Percentiles rank a stretch among this genome's conserved stretches.
phyloP scores from a whole-genome alignment of 2,113 vertebrate genomes.

The Cathartes aura region DNA sequence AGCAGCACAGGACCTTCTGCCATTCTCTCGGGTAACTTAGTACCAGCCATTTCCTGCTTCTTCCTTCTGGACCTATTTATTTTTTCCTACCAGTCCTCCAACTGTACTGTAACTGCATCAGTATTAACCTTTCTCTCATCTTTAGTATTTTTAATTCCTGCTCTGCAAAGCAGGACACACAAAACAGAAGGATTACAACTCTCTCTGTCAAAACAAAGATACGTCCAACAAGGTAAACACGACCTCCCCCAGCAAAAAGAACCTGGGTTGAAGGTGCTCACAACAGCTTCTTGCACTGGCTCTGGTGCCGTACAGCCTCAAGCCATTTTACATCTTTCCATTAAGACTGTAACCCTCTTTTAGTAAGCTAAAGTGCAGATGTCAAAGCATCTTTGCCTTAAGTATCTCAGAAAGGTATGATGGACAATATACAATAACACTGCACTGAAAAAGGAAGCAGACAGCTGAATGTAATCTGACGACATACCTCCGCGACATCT shows the following conservation, averaged over 20 bases:
- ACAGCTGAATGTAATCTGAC: not conserved
- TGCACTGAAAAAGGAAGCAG: not conserved
- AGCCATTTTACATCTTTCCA: not conserved
- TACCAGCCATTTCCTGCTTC: not conserved
- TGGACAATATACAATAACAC: not conserved
- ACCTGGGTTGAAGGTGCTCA: not conserved
- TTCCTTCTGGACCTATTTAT: not conserved
- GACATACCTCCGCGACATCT: constrained; percentile 90
- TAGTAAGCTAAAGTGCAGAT: not conserved
- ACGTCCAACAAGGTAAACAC: not conserved
- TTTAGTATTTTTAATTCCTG: not conserved
- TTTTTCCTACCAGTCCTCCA: not conserved
- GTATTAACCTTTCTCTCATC: not conserved
- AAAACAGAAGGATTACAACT: not conserved
- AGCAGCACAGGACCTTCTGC: not conserved
- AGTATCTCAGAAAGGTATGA: not conserved
- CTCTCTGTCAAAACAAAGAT: not conserved
- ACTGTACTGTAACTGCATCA: not conserved
- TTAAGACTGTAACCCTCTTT: not conserved
- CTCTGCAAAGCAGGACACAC: not conserved
- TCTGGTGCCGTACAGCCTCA: not conserved
- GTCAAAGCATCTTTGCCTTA: not conserved
- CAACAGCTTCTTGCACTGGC: not conserved
- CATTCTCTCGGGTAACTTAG: not conserved
- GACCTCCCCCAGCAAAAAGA: not conserved